These are phyloP conservation scores for Sinocyclocheilus grahami DNA, from an alignment of 2,113 vertebrate species.

Conservation along the genomic window DNA sequence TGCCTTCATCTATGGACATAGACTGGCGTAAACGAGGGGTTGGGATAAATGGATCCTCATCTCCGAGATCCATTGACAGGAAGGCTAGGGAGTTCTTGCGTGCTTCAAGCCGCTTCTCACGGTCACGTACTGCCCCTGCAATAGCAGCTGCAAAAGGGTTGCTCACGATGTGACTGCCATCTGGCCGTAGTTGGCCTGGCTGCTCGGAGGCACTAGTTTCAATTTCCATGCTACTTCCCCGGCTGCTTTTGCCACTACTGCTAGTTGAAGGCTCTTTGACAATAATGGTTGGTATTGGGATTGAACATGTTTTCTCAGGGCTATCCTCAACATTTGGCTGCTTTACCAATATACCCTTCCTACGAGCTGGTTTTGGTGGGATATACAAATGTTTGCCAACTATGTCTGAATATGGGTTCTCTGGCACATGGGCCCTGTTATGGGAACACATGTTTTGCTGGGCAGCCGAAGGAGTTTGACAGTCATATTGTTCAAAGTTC, in stretches of 20 bases:
- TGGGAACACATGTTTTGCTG: constrained; percentile 81
- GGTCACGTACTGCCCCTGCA: constrained; percentile 92
- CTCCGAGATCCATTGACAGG: constrained; percentile 91
- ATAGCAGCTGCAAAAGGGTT: constrained; percentile 96
- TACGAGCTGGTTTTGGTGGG: constrained; percentile 90
- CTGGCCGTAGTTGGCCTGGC: constrained; percentile 81
- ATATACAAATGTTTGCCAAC: constrained; percentile 86
- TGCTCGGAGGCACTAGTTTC: constrained; percentile 87
- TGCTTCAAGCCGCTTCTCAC: constrained; percentile 93
- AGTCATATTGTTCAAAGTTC: constrained; percentile 89
- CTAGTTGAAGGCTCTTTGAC: constrained; percentile 98
- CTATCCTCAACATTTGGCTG: constrained; percentile 97
- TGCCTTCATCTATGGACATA: constrained; percentile 87
- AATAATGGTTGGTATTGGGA: constrained; percentile 96
- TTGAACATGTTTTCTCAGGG: constrained; percentile 92
- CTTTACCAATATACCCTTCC: constrained; percentile 96
- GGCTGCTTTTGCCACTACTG: constrained; percentile 98
- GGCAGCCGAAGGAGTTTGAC: constrained; percentile 62
- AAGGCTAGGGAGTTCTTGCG: constrained; percentile 88
- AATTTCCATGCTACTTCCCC: constrained; percentile 97
- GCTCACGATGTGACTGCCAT: constrained; percentile 76
- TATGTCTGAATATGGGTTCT: constrained; percentile 95
- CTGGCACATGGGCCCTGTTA: constrained; percentile 86
- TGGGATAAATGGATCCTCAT: constrained; percentile 84
- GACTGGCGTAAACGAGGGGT: constrained; percentile 82